Evolutionary conservation across 1,140 invertebrate genomes (phyloP).

Genomic region (Trinorchestia longiramus): DNA sequence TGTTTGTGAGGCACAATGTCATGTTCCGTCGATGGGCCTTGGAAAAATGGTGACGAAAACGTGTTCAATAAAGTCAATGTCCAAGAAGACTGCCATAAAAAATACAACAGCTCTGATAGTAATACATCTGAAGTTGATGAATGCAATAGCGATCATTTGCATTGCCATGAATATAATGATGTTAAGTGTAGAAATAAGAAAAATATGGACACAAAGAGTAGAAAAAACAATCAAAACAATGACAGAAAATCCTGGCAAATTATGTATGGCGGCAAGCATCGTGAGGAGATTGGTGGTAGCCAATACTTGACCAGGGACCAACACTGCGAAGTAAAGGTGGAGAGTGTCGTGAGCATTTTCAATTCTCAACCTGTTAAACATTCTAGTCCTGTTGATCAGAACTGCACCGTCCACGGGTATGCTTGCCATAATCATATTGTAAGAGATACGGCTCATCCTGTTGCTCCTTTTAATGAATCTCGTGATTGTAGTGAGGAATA

Average conservation of each 20-base stretch:
- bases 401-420: neutral
- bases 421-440: neutral
- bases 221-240: constrained; percentile 41
- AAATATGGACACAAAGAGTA: neutral
- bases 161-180: neutral
- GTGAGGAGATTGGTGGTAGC: neutral
- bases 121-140: neutral
- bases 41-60: neutral
- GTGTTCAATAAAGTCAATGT: neutral
- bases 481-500: neutral
- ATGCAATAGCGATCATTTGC: neutral
- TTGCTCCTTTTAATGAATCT: neutral
- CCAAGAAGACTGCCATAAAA: neutral
- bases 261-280: neutral
- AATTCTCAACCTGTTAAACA: neutral
- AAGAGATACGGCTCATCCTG: neutral
- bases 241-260: neutral
- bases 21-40: neutral
- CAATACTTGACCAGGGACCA: neutral
- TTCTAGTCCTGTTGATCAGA: neutral
- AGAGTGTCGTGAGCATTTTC: neutral
- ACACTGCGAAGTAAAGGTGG: neutral
- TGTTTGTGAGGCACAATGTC: neutral
- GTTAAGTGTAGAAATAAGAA: constrained; percentile 12
- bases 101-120: neutral